Conservation (phyloP, 2,113 vertebrate genomes). For the Pterocles gutturalis region DNA sequence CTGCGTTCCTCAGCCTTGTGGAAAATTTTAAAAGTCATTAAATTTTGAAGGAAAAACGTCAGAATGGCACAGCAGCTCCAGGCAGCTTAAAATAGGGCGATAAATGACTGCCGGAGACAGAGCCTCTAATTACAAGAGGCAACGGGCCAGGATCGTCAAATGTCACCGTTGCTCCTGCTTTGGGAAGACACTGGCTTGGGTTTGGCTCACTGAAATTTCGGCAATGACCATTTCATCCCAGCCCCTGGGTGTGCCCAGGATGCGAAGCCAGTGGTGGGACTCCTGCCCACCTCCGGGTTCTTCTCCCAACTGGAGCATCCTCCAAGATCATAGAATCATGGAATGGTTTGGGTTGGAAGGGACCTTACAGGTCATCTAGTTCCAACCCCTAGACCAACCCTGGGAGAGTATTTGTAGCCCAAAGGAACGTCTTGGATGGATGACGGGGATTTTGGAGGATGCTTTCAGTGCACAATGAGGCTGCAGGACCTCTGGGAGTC, state of each 20-base stretch:
- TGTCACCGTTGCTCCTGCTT: neutral
- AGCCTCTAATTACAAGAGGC: neutral
- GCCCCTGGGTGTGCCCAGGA: accelerated
- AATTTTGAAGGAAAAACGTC: conserved; percentile 3
- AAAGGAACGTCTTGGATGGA: accelerated
- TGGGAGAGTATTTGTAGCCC: neutral
- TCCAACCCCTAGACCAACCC: neutral
- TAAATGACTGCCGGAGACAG: conserved; percentile 3
- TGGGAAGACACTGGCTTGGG: neutral
- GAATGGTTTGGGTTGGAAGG: no score
- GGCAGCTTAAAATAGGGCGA: neutral
- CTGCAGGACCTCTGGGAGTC: neutral
- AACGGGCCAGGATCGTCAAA: neutral
- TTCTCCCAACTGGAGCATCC: neutral
- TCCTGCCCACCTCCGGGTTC: neutral
- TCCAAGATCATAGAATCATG: neutral
- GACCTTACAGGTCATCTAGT: no score
- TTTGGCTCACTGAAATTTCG: accelerated
- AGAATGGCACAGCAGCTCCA: neutral
- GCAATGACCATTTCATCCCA: accelerated
- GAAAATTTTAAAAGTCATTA: conserved; percentile 3
- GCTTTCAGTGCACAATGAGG: neutral
- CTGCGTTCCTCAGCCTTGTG: neutral
- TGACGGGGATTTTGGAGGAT: neutral
- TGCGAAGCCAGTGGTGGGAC: neutral